Evolutionary conservation across 2,113 vertebrate species (phyloP).

Genomic region (Mustela lutreola): DNA sequence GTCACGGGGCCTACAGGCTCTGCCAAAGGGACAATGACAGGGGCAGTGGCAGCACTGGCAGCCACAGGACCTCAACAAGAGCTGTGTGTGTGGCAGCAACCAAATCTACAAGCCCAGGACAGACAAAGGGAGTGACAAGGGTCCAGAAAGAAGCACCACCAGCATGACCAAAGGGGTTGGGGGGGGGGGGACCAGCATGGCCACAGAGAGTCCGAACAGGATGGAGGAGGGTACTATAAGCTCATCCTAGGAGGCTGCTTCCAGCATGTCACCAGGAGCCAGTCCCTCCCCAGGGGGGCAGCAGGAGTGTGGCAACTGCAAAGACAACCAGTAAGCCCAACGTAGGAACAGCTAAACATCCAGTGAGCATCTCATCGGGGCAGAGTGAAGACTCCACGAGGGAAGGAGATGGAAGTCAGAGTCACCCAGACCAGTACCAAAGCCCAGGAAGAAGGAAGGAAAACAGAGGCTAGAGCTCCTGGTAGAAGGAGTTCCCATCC

Average conservation of each 20-base stretch:
- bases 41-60: neutral
- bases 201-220: neutral
- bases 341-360: neutral
- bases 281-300: neutral
- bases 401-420: neutral
- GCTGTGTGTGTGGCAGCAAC: neutral
- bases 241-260: neutral
- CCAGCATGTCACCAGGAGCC: neutral
- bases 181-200: neutral
- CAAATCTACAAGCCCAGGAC: neutral
- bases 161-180: neutral
- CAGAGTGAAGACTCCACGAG: neutral
- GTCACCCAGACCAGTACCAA: neutral
- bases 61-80: neutral
- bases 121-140: neutral
- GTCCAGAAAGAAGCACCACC: neutral
- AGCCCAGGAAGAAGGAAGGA: neutral
- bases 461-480: neutral
- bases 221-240: neutral
- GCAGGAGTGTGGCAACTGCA: neutral
- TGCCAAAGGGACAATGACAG: neutral
- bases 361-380: neutral
- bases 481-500: neutral
- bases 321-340: neutral
- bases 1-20: neutral